Base-by-base conservation (phyloP, 2,113 vertebrate species). In the Equus przewalskii region DNA sequence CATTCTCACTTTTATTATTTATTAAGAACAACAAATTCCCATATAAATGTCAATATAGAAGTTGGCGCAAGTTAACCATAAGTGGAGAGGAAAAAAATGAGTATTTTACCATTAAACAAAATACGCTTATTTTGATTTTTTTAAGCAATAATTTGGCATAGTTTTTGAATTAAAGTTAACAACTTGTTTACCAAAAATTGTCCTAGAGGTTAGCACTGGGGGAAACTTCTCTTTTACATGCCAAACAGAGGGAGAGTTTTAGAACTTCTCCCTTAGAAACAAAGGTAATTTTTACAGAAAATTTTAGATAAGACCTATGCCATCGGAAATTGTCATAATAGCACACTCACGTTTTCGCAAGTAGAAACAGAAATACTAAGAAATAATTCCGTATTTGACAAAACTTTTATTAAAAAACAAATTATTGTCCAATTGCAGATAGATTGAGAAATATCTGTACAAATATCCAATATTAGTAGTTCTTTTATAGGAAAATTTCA, bases 91-190 rank as follows among this genome's bases (percentile, higher is more conserved):
- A 85, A 11, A 46, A 64, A 8, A 28, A 41, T 41, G 14, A 18
- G 13, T 46, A 83, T 91, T 94, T 95, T 51, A 81, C 65, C 60
- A 80, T 65, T 46, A 78, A 92, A 76, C 18, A 82, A 81, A 96
- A 89, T 82, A 56, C 41, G 18, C 78, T 5, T 24, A 2, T 21
- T 58, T 73, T 62, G 33, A 54, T 28, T 75, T 22, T 5, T 92
- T 85, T 94, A 89, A 80, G 49, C 12, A 90, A 93, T 56, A 87
- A 73, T 78, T 75, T 94, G 16, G 84, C 36, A 78, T 3, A 22
- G 13, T 41, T 84, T 91, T 90, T 81, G 19, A 95, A 81, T 91
- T 49, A 87, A 95, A 85, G 73, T 69, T 76, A 89, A 85, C 19
- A 54, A 3, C 11, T 83, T 70, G 5, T 69, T 14, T 62, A 41